A percentile compares a stretch with the other conserved stretches of the same genome.
Conservation (phyloP, 2,797 vertebrate species). For the Gymnoscopelus microlampas region DNA sequence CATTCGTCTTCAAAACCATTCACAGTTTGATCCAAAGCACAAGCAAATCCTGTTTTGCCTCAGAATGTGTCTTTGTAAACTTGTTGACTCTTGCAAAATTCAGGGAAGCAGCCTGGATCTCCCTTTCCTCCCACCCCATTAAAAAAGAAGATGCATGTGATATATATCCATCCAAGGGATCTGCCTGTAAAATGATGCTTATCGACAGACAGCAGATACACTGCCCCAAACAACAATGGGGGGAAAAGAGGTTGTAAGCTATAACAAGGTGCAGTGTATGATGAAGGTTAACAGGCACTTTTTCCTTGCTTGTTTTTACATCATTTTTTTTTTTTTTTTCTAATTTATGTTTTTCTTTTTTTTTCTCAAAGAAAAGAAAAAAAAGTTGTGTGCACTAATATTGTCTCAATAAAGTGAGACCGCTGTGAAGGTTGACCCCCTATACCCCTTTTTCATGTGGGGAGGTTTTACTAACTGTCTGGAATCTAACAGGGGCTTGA, state of each 20-base stretch:
- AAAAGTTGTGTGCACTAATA: conserved; percentile 82
- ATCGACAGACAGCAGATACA: conserved; percentile 61
- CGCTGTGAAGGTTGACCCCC: conserved; percentile 76
- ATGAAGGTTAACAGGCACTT: conserved; percentile 77
- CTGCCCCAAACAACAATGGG: conserved; percentile 62
- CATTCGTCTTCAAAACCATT: conserved; percentile 36
- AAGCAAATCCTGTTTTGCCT: conserved; percentile 34
- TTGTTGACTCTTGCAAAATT: conserved; percentile 62
- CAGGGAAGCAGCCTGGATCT: conserved; percentile 89
- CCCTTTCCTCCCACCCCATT: conserved; percentile 46
- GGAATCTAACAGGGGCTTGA: conserved; percentile 33
- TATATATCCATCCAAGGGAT: conserved; percentile 51
- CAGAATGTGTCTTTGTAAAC: neutral
- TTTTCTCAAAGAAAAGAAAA: conserved; percentile 49
- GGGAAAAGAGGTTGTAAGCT: conserved; percentile 73
- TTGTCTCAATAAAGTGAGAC: conserved; percentile 77
- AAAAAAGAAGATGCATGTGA: conserved; percentile 45
- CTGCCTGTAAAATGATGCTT: conserved; percentile 63
- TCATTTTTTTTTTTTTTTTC: conserved; percentile 75
- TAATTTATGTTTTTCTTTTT: conserved; percentile 79
- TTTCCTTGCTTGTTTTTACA: conserved; percentile 78
- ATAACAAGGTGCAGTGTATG: conserved; percentile 74
- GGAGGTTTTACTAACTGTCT: conserved; percentile 60
- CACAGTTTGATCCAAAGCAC: conserved; percentile 69
- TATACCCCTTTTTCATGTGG: conserved; percentile 55